These are phyloP conservation scores for Elachura formosa DNA, from an alignment of 2,113 vertebrate genomes.

Conservation along the genomic window DNA sequence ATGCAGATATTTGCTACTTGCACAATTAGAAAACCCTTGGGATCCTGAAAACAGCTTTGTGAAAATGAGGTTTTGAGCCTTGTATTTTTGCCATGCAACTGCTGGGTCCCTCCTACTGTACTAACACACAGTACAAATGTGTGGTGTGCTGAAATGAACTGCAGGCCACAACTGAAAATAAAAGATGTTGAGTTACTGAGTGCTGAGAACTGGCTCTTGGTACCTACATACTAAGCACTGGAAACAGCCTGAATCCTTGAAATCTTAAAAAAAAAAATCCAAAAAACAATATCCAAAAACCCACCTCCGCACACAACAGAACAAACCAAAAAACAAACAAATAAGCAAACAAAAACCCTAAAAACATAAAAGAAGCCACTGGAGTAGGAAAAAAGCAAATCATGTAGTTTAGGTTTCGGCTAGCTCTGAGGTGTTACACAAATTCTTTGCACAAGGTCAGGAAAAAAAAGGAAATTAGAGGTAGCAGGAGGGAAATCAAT, in stretches of 20 bases:
- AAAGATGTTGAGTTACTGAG: neutral
- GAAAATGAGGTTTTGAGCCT: neutral
- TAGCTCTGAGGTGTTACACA: neutral
- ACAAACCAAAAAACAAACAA: neutral
- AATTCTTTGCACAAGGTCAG: neutral
- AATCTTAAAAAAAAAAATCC: neutral
- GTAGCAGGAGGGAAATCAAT: neutral
- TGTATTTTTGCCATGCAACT: neutral
- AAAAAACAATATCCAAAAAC: neutral
- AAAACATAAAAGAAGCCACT: neutral
- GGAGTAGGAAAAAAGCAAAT: neutral
- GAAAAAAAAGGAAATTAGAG: neutral
- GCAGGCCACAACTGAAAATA: conserved; percentile 35
- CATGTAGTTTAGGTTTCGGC: neutral
- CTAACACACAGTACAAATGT: neutral
- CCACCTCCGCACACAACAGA: neutral
- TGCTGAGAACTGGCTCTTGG: neutral
- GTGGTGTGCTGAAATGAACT: conserved; percentile 1
- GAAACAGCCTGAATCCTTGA: neutral
- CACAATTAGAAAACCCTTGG: neutral
- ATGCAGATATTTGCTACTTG: conserved; percentile 44
- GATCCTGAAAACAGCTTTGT: neutral
- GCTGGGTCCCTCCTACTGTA: conserved; percentile 18
- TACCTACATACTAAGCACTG: neutral
- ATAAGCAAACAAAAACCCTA: neutral